Evolutionary conservation across 2,797 vertebrate genomes (phyloP).

Genomic region (Pangasius mekongensis): DNA sequence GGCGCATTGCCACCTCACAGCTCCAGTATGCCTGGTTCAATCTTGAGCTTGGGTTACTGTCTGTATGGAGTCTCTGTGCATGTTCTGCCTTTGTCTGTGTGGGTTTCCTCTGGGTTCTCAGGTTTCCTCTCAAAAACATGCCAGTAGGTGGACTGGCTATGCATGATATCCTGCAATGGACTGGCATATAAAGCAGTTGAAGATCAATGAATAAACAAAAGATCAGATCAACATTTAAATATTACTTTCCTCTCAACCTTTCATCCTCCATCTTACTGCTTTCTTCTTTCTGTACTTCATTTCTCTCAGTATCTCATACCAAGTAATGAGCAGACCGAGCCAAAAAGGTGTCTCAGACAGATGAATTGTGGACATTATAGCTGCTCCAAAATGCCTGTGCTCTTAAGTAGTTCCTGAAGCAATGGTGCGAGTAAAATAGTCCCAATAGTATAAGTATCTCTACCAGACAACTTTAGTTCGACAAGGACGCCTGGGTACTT

Average conservation of each 20-base stretch:
- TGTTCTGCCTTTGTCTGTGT: background rate
- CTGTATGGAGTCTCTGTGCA: background rate
- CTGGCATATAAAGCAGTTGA: background rate
- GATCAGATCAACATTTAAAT: background rate
- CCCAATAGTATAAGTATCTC: slow-evolving; percentile 18
- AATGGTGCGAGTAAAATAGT: slow-evolving; percentile 37
- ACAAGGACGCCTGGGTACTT: slow-evolving; percentile 14
- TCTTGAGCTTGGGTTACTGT: background rate
- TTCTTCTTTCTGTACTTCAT: background rate
- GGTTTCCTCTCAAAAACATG: background rate
- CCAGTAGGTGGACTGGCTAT: background rate
- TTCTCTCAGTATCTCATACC: slow-evolving; percentile 7
- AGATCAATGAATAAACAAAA: background rate
- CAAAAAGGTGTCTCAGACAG: slow-evolving; percentile 44
- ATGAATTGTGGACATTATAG: slow-evolving; percentile 52
- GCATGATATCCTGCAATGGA: background rate
- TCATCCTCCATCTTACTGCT: background rate
- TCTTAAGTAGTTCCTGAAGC: slow-evolving; percentile 31
- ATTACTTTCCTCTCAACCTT: background rate
- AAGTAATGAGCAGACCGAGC: slow-evolving; percentile 34
- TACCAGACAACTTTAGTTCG: slow-evolving; percentile 5
- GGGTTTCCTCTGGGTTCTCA: background rate
- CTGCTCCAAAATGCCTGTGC: slow-evolving; percentile 17
- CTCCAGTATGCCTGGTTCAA: background rate
- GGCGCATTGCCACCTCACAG: background rate